Percentiles rank a stretch among this genome's conserved stretches.
phyloP scores from a whole-genome alignment of 2,113 vertebrate genomes.

The Lipotes vexillifer region DNA sequence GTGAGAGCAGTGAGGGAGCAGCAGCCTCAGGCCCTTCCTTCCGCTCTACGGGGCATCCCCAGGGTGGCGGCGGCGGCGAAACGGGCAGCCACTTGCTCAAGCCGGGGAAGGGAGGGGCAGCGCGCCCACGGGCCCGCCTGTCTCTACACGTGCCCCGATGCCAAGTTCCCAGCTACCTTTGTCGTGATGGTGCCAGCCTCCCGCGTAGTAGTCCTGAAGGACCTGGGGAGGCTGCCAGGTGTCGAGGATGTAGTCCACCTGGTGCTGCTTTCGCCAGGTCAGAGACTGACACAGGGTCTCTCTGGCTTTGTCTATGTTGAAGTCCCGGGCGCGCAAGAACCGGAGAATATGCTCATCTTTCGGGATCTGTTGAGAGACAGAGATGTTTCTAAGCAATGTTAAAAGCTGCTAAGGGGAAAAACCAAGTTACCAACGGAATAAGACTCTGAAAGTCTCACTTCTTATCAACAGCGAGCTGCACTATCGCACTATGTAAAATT shows the following conservation, averaged over 20 bases:
- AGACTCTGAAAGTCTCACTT: background rate
- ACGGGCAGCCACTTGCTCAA: fast-evolving
- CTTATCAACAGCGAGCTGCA: background rate
- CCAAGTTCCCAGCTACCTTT: slow-evolving; percentile 81
- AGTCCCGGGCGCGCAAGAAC: slow-evolving; percentile 94
- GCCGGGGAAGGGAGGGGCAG: fast-evolving
- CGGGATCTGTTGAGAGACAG: slow-evolving; percentile 84
- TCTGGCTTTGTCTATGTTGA: slow-evolving; percentile 93
- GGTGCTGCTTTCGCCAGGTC: slow-evolving; percentile 96
- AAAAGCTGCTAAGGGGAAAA: background rate
- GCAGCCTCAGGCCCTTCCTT: fast-evolving
- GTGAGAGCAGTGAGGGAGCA: fast-evolving
- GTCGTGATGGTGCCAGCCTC: slow-evolving; percentile 97
- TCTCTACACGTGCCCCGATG: fast-evolving
- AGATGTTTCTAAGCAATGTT: background rate
- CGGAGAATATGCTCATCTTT: slow-evolving; percentile 97
- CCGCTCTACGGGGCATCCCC: fast-evolving
- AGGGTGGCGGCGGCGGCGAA: fast-evolving
- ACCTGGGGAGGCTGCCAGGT: slow-evolving; percentile 92
- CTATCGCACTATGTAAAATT: background rate
- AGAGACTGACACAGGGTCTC: slow-evolving; percentile 94
- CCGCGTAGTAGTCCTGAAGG: slow-evolving; percentile 92
- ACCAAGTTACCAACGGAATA: background rate
- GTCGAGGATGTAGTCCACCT: slow-evolving; percentile 94
- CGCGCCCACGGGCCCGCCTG: fast-evolving